Conservation (phyloP, 2,888 invertebrate species). For the Pseudococcus jackbeardsleyi region DNA sequence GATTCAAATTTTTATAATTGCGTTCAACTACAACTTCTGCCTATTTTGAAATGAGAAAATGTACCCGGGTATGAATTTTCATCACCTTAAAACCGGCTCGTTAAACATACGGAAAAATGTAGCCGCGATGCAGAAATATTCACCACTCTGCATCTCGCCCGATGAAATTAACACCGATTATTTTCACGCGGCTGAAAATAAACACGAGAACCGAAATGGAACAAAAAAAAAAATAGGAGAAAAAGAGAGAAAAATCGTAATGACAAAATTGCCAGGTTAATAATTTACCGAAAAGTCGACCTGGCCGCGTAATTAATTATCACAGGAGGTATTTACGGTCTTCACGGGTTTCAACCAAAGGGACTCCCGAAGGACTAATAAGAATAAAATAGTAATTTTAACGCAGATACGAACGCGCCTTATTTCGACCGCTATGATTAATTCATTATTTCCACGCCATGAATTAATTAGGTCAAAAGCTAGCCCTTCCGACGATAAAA, state of each 20-base stretch:
- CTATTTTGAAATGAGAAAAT: too few species aligned
- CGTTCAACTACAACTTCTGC: too few species aligned
- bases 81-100: background rate
- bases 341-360: conserved; percentile 47
- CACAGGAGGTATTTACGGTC: conserved; percentile 46
- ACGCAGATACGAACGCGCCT: conserved; percentile 58
- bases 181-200: background rate
- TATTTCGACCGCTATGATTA: conserved; percentile 61
- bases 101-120: background rate
- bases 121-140: background rate
- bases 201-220: background rate
- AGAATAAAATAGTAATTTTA: conserved; percentile 60
- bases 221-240: background rate
- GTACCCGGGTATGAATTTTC: too few species aligned
- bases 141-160: background rate
- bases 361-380: conserved; percentile 55
- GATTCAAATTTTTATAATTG: too few species aligned
- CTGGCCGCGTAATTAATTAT: conserved; percentile 44
- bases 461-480: conserved; percentile 60
- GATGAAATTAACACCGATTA: background rate
- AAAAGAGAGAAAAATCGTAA: background rate
- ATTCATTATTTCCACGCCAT: conserved; percentile 59
- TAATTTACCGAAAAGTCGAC: conserved; percentile 38
- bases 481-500: conserved; percentile 45
- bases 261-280: conserved; percentile 34